Evolutionary conservation across 2,797 vertebrate species (phyloP).

Genomic region (Bufotes viridis): DNA sequence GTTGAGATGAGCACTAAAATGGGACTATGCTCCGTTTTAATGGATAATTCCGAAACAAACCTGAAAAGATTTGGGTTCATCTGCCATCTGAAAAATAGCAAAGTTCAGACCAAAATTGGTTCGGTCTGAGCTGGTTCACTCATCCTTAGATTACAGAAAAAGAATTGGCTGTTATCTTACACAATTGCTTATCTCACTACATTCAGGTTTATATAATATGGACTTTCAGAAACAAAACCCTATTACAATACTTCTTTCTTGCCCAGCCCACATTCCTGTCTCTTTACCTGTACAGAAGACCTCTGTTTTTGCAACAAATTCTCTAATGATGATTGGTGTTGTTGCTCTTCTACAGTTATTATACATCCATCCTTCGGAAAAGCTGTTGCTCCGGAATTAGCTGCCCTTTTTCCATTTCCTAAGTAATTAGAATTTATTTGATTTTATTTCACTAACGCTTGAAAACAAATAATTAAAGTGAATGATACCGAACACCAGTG

Average conservation of each 20-base stretch:
- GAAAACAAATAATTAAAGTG: conserved; percentile 62
- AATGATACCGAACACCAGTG: conserved; percentile 46
- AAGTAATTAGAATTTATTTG: conserved; percentile 61
- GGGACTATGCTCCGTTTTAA: too few relatives aligned
- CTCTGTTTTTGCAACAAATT: conserved; percentile 10
- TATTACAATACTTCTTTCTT: neutral
- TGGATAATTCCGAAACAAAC: too few relatives aligned
- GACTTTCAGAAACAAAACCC: neutral
- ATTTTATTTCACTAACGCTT: conserved; percentile 48
- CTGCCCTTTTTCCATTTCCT: conserved; percentile 54
- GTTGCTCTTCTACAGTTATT: conserved; percentile 49
- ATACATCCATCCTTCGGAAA: conserved; percentile 55
- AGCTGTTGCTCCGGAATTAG: conserved; percentile 32
- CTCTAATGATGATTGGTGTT: conserved; percentile 56
- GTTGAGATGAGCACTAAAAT: too few relatives aligned
- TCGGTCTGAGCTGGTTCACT: too few relatives aligned
- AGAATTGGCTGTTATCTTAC: neutral
- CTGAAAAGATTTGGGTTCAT: too few relatives aligned
- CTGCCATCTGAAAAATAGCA: too few relatives aligned
- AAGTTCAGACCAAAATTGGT: too few relatives aligned
- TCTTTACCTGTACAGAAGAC: neutral
- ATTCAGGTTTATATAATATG: neutral
- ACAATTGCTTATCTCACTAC: neutral
- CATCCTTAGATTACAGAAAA: neutral
- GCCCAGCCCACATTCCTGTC: neutral